A percentile compares a stretch with the other conserved stretches of the same genome.
phyloP scores from a whole-genome alignment of 2,113 vertebrate genomes.

The Excalfactoria chinensis region DNA sequence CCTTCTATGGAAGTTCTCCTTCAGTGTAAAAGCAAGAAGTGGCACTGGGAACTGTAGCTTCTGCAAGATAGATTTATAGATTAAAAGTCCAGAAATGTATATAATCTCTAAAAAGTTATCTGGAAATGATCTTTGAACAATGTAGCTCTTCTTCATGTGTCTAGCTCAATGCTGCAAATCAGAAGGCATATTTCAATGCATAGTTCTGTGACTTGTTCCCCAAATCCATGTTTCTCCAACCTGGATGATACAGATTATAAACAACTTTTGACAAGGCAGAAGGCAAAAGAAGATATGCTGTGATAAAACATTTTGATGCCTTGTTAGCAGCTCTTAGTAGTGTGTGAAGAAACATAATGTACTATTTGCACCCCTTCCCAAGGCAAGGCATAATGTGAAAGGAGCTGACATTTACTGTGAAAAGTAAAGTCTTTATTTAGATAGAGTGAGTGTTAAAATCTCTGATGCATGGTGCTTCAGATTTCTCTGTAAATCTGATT shows the following conservation, averaged over 20 bases:
- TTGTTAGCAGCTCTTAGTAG: slow-evolving; percentile 50
- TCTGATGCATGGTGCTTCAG: background rate
- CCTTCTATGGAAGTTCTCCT: background rate
- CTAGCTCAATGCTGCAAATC: background rate
- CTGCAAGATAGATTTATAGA: background rate
- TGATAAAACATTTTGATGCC: slow-evolving; percentile 23
- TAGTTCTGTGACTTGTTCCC: background rate
- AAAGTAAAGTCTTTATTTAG: slow-evolving; percentile 48
- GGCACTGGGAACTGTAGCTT: background rate
- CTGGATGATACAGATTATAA: background rate
- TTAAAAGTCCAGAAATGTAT: background rate
- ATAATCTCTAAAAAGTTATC: background rate
- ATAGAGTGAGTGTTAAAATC: slow-evolving; percentile 41
- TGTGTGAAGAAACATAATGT: slow-evolving; percentile 19
- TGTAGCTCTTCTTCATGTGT: background rate
- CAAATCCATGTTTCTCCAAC: background rate
- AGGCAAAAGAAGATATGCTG: background rate
- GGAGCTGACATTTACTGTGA: slow-evolving; percentile 40
- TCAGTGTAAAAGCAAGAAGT: background rate
- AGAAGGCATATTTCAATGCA: background rate
- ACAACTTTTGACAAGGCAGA: background rate
- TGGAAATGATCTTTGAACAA: background rate
- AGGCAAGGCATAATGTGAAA: background rate
- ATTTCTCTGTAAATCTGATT: slow-evolving; percentile 55
- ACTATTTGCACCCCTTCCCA: slow-evolving; percentile 34